Percentiles rank a stretch among this genome's conserved stretches.
Evolutionary conservation across 2,113 vertebrate genomes (phyloP).

Genomic region (Thalassoma bifasciatum): DNA sequence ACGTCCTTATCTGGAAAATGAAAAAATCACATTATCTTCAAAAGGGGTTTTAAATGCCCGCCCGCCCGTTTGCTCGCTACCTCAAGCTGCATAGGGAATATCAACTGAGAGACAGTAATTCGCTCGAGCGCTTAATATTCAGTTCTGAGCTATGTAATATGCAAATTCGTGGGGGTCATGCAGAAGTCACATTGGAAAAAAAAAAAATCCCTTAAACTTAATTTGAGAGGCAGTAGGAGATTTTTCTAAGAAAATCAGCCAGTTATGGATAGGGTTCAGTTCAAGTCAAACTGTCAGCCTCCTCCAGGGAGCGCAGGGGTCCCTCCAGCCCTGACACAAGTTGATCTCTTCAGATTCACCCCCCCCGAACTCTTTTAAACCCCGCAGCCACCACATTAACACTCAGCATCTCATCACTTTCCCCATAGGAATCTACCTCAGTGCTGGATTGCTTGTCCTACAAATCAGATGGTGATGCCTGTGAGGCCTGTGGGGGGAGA

Average conservation of each 20-base stretch:
- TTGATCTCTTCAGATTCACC: conserved; percentile 68
- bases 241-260: conserved; percentile 71
- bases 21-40: conserved; percentile 85
- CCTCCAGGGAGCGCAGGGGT: conserved; percentile 53
- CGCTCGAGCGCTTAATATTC: conserved; percentile 81
- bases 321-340: conserved; percentile 66
- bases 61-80: conserved; percentile 70
- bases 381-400: conserved; percentile 63
- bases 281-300: conserved; percentile 65
- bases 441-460: conserved; percentile 38
- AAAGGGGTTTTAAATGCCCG: conserved; percentile 79
- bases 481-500: conserved; percentile 23
- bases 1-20: conserved; percentile 81
- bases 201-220: conserved; percentile 74
- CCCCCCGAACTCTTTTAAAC: conserved; percentile 54
- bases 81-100: conserved; percentile 78
- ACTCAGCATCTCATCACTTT: conserved; percentile 48
- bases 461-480: conserved; percentile 46
- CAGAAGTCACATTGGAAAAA: conserved; percentile 76
- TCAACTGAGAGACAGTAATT: conserved; percentile 80
- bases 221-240: conserved; percentile 74
- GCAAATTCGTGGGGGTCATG: conserved; percentile 80
- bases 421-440: conserved; percentile 35
- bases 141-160: conserved; percentile 82
- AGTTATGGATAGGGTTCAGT: conserved; percentile 73